phyloP scores from a whole-genome alignment of 1,140 invertebrate species.

The Drepana arcuata region DNA sequence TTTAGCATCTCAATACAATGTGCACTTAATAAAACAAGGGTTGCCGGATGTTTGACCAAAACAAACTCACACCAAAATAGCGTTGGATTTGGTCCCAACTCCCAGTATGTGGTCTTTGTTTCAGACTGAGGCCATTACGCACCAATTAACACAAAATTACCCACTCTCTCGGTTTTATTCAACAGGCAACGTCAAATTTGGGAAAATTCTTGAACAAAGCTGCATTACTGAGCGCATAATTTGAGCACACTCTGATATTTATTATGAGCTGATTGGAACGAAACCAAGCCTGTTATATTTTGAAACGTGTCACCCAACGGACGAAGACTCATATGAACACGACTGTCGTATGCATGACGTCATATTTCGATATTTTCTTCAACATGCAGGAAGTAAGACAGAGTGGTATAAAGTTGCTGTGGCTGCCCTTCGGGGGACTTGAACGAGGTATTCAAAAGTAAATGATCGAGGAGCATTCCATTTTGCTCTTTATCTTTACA shows the following conservation, averaged over 20 bases:
- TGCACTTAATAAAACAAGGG: conserved; percentile 34
- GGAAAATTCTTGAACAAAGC: no score
- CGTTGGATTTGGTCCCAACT: conserved; percentile 29
- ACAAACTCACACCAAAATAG: conserved; percentile 36
- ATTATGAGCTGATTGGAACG: no score
- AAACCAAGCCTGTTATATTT: no score
- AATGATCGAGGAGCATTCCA: conserved; percentile 13
- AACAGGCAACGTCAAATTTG: no score
- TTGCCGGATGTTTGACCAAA: conserved; percentile 48
- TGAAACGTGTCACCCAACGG: no score
- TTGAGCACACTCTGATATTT: no score
- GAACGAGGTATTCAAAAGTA: conserved; percentile 5
- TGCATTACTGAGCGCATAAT: no score
- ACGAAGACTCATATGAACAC: no score
- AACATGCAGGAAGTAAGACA: conserved; percentile 25
- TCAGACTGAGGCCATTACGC: conserved; percentile 12
- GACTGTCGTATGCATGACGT: no score
- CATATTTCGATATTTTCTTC: no score
- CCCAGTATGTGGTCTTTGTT: conserved; percentile 31
- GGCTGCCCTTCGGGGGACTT: conserved; percentile 25
- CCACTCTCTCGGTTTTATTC: no score
- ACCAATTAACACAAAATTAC: no score
- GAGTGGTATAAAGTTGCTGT: conserved; percentile 17
- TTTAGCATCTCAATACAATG: conserved; percentile 21
- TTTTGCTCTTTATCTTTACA: conserved; percentile 21